These are phyloP conservation scores for Tamandua tetradactyla DNA, from an alignment of 2,797 vertebrate genomes.

Conservation along the genomic window DNA sequence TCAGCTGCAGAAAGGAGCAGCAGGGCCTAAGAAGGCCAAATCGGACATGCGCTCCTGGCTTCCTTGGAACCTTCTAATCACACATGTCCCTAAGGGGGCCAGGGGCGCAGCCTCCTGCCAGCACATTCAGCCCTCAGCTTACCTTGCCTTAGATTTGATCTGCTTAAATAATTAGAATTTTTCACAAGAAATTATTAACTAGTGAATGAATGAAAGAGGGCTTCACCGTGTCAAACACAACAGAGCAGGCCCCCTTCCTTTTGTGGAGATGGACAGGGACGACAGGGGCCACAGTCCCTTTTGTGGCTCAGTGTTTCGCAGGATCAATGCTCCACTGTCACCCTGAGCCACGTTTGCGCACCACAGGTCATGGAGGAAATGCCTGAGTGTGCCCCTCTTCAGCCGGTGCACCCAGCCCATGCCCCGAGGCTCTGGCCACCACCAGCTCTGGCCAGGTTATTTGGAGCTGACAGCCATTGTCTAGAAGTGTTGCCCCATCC, in stretches of 20 bases:
- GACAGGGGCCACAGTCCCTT: background rate
- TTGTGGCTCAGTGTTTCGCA: background rate
- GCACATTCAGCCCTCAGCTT: background rate
- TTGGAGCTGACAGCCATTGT: background rate
- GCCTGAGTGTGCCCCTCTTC: background rate
- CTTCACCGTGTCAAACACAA: background rate
- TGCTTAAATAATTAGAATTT: no score
- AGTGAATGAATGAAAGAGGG: background rate
- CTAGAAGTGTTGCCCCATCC: background rate
- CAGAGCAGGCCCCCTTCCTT: background rate
- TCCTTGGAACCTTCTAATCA: background rate
- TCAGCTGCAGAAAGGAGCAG: background rate
- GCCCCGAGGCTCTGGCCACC: background rate
- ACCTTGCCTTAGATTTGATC: no score
- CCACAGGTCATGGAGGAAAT: background rate
- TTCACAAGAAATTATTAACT: background rate
- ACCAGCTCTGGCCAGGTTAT: background rate
- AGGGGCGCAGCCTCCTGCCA: fast-evolving
- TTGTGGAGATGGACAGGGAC: background rate
- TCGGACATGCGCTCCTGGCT: fast-evolving
- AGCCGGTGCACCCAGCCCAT: fast-evolving
- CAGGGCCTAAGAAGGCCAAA: background rate
- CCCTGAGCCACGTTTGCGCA: background rate
- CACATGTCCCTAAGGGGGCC: background rate
- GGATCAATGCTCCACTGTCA: background rate